phyloP scores from a whole-genome alignment of 2,797 vertebrate species.

The Clarias laeviceps region DNA sequence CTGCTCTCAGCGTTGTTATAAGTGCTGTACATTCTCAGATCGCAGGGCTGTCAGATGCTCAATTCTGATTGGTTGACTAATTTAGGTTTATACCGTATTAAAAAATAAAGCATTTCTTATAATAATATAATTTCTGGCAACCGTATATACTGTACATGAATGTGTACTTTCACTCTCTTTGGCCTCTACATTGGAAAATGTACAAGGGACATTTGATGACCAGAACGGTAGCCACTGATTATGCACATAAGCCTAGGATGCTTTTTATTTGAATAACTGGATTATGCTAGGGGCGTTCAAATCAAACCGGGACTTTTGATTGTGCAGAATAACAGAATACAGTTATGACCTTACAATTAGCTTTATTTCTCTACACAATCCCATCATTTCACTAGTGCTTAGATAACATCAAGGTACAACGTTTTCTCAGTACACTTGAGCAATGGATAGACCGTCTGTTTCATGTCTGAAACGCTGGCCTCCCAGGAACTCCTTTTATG shows the following conservation, averaged over 20 bases:
- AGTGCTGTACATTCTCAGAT: neutral
- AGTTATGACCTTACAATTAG: too few species aligned
- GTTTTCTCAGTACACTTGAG: too few species aligned
- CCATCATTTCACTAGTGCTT: too few species aligned
- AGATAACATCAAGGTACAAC: too few species aligned
- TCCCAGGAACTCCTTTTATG: too few species aligned
- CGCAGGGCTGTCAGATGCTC: neutral
- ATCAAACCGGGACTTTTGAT: too few species aligned
- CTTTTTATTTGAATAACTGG: neutral
- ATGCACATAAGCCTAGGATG: neutral
- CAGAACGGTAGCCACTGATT: neutral
- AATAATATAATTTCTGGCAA: neutral
- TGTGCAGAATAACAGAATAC: too few species aligned
- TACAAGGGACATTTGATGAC: neutral
- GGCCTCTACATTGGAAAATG: neutral
- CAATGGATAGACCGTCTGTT: too few species aligned
- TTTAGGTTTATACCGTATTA: neutral
- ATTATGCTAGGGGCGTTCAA: neutral
- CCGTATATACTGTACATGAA: too few species aligned
- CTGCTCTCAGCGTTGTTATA: neutral
- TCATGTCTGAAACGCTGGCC: too few species aligned
- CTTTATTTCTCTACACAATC: too few species aligned
- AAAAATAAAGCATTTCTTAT: neutral
- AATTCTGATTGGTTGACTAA: neutral
- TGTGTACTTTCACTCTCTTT: neutral